These are phyloP conservation scores for Microtus montanus DNA, from an alignment of 2,113 vertebrate genomes.

Conservation along the genomic window DNA sequence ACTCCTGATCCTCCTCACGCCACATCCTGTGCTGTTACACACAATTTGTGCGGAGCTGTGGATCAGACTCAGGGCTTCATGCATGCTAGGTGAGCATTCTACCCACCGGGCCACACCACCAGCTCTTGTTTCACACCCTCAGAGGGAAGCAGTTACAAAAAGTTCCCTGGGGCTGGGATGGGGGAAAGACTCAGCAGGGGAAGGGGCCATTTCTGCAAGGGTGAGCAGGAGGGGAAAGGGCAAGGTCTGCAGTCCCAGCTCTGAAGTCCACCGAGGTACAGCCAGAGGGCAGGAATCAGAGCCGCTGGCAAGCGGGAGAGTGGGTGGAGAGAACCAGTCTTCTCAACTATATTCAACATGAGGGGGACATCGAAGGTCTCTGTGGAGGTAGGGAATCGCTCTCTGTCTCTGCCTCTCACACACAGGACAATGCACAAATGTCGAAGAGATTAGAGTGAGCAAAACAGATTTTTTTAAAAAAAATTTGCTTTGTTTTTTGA, in stretches of 20 bases:
- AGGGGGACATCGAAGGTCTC: background rate
- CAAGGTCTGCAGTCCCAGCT: background rate
- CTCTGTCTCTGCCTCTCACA: background rate
- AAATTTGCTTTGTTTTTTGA: background rate
- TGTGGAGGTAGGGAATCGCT: background rate
- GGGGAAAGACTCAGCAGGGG: background rate
- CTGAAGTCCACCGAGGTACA: background rate
- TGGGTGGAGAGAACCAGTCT: background rate
- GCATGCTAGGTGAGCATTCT: background rate
- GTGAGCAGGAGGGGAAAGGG: background rate
- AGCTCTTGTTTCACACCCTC: background rate
- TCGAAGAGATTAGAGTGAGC: background rate
- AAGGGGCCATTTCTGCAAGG: background rate
- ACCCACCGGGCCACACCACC: background rate
- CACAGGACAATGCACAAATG: background rate
- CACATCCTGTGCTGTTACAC: background rate
- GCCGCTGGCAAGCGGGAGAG: background rate
- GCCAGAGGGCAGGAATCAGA: background rate
- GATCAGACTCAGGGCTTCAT: background rate
- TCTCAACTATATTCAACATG: background rate
- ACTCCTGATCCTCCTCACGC: background rate
- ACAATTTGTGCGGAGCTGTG: background rate
- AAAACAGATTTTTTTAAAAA: background rate
- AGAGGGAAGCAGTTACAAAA: background rate
- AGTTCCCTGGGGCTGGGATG: background rate